Conservation (phyloP, 2,888 invertebrate species). For the Steromphala cineraria region DNA sequence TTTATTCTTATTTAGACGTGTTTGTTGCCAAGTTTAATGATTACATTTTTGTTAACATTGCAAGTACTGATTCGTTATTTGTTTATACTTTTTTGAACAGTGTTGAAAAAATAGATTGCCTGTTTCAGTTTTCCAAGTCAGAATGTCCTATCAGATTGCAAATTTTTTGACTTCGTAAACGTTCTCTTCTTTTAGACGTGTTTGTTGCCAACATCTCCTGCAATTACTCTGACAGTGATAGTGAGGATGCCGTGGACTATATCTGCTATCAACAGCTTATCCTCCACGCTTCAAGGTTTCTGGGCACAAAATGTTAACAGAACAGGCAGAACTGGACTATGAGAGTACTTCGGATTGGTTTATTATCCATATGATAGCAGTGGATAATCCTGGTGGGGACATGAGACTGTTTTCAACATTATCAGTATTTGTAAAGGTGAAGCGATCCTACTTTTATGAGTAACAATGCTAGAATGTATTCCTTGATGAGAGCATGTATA, state of each 20-base stretch:
- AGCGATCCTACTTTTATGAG: no score
- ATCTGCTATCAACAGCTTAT: background rate
- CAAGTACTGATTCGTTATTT: background rate
- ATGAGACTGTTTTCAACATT: background rate
- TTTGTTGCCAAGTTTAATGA: no score
- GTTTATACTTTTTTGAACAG: background rate
- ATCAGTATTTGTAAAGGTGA: background rate
- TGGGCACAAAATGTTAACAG: background rate
- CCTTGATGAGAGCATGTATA: no score
- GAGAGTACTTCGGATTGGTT: background rate
- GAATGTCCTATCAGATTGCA: no score
- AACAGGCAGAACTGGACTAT: background rate
- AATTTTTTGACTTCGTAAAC: no score
- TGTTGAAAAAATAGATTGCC: background rate
- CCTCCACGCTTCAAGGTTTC: background rate
- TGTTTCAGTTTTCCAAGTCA: no score
- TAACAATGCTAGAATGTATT: no score
- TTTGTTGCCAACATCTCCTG: background rate
- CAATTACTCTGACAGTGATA: background rate
- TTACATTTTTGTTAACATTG: background rate
- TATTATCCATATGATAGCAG: background rate
- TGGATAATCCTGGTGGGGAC: constrained; percentile 2
- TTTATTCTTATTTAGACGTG: no score
- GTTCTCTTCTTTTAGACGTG: background rate
- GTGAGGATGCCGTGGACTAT: background rate